These are phyloP conservation scores for Atrichornis clamosus DNA, from an alignment of 2,113 vertebrate species.

Conservation along the genomic window DNA sequence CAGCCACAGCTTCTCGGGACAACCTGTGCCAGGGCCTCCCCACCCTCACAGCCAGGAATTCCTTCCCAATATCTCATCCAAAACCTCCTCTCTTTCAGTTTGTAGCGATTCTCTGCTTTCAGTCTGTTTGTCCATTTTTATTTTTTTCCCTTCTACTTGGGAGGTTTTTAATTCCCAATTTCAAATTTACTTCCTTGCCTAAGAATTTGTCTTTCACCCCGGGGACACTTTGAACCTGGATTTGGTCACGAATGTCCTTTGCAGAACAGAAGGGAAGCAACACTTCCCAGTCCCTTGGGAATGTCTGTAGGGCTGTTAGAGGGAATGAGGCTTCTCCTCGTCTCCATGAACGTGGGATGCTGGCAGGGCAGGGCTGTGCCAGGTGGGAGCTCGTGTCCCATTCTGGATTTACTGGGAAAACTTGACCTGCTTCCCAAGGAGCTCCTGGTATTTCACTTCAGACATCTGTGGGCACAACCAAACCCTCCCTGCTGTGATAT, in stretches of 20 bases:
- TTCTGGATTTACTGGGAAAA: background rate
- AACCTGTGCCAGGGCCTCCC: background rate
- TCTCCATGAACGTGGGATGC: fast-evolving
- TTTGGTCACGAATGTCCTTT: background rate
- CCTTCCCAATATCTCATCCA: background rate
- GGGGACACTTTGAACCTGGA: background rate
- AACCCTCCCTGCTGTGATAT: background rate
- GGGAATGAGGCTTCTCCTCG: background rate
- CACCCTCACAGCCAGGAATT: background rate
- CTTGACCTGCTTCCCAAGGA: background rate
- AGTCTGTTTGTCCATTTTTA: background rate
- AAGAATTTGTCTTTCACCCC: background rate
- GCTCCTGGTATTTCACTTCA: background rate
- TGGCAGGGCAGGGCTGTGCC: background rate
- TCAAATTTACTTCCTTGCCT: background rate
- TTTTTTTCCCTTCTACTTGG: background rate
- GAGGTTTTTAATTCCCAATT: background rate
- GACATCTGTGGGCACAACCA: background rate
- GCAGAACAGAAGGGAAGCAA: background rate
- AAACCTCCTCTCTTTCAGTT: background rate
- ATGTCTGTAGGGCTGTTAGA: background rate
- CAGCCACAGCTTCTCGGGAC: background rate
- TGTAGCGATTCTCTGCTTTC: background rate
- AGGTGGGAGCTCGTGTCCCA: background rate
- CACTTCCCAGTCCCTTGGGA: background rate